These are phyloP conservation scores for Omphaloscelis lunosa DNA, from an alignment of 2,888 invertebrate genomes.

Conservation along the genomic window DNA sequence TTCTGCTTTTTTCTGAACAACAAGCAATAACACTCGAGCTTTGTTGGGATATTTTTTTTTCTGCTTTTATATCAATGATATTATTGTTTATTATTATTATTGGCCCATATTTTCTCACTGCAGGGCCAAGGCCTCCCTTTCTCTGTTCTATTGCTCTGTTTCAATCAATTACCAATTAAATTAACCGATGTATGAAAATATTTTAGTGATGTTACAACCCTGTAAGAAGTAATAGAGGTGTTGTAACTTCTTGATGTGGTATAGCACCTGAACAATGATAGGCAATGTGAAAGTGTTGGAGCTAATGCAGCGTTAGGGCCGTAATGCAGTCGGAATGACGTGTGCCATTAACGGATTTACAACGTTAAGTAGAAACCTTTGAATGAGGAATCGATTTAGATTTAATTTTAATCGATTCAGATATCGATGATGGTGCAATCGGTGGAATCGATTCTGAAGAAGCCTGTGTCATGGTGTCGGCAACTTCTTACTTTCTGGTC, in stretches of 20 bases:
- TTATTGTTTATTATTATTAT: not conserved
- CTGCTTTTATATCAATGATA: not conserved
- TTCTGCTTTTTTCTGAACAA: not conserved
- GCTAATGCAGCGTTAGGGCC: conserved; percentile 73
- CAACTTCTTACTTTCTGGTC: conserved; percentile 34
- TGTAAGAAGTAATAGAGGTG: conserved; percentile 58
- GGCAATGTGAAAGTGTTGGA: conserved; percentile 73
- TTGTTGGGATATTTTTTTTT: not conserved
- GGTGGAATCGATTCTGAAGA: conserved; percentile 59
- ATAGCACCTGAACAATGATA: conserved; percentile 70
- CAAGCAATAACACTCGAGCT: not conserved
- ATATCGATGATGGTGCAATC: conserved; percentile 66
- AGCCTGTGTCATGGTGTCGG: conserved; percentile 63
- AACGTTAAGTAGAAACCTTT: conserved; percentile 69
- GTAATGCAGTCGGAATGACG: conserved; percentile 71
- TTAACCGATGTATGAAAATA: not conserved
- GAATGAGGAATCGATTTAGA: conserved; percentile 71
- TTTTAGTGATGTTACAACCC: conserved; percentile 27
- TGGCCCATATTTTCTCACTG: not conserved
- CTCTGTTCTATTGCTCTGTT: no score
- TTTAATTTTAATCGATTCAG: conserved; percentile 68
- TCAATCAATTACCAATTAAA: not conserved
- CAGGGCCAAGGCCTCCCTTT: not conserved
- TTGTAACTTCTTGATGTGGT: conserved; percentile 66
- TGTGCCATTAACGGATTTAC: conserved; percentile 74